Evolutionary conservation across 2,888 invertebrate genomes (phyloP), one percentile per base, ranked within the genome.

Genomic region (Drosophila vallismaia): DNA sequence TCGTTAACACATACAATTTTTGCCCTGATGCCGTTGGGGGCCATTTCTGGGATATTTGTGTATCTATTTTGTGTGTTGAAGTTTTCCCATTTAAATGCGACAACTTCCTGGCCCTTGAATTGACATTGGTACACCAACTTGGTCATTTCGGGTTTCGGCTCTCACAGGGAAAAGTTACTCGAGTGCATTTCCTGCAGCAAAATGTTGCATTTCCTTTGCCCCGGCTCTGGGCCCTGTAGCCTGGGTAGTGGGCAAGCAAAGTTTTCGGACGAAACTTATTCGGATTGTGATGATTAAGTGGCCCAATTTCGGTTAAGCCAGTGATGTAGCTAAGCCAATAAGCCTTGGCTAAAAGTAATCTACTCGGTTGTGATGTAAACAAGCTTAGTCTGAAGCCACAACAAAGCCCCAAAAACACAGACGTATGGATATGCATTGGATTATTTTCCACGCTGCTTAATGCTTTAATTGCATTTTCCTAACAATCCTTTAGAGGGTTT

Each of bases 201-300:
- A 81, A 81, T 77, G 79, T 76, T 81, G 77, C 77, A 81, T 79
- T 81, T 81, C 84, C 84, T 75, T 53, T 50, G 42, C 36, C 10
- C 48, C 6, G 24, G 19, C 50, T 33, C 68, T 74, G 76, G 76
- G 74, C 74, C 70, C 46, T 67, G 53, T 0, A 6, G n/a, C 6
- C 36, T 36, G 36, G 40, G 40, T 19, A 38, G 31, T 33, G 14
- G 28, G 2, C 9, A 33, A 44, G 54, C 45, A 59, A 71, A 72
- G 46, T 59, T 62, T 72, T 54, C 49, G 40, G 45, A 26, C 31
- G 52, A 58, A 68, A 72, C 77, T 77, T 69, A 66, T 75, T 75
- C 70, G 14, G 40, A 14, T 19, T 42, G 14, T 51, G 60, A 54
- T 74, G 71, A 81, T 76, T 81, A 66, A 68, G 75, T 82, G 77